Conservation (phyloP, 2,113 vertebrate genomes). For the Perca fluviatilis region DNA sequence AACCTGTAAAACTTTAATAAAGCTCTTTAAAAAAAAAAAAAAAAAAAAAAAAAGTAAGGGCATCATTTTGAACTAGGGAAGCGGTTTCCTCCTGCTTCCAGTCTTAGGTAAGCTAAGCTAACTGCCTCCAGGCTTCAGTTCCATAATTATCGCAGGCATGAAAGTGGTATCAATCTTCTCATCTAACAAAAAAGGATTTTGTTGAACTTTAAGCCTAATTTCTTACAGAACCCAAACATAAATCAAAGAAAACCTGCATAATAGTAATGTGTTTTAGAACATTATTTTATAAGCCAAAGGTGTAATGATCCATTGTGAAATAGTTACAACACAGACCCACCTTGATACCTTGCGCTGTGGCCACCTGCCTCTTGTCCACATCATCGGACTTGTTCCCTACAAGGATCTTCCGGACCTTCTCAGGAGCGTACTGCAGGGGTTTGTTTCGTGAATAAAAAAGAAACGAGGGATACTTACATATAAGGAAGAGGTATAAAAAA, state of each 20-base stretch:
- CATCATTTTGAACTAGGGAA: not conserved
- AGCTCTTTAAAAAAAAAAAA: no score
- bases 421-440: slow-evolving; percentile 91
- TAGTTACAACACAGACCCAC: slow-evolving; percentile 73
- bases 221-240: no score
- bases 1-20: no score
- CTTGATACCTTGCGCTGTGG: slow-evolving; percentile 94
- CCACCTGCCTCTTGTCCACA: slow-evolving; percentile 95
- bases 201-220: no score
- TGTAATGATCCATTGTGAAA: not conserved
- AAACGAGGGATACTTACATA: slow-evolving; percentile 10
- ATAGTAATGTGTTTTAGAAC: not conserved
- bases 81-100: not conserved
- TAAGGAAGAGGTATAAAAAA: not conserved
- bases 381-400: slow-evolving; percentile 97
- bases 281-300: not conserved
- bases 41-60: no score
- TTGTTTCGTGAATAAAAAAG: slow-evolving; percentile 2
- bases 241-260: not conserved
- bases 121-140: not conserved
- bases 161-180: no score
- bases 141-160: no score
- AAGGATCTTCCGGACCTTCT: slow-evolving; percentile 95
- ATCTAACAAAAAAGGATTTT: no score
- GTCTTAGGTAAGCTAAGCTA: not conserved